Evolutionary conservation across 2,113 vertebrate species (phyloP).

Genomic region (Zootoca vivipara): DNA sequence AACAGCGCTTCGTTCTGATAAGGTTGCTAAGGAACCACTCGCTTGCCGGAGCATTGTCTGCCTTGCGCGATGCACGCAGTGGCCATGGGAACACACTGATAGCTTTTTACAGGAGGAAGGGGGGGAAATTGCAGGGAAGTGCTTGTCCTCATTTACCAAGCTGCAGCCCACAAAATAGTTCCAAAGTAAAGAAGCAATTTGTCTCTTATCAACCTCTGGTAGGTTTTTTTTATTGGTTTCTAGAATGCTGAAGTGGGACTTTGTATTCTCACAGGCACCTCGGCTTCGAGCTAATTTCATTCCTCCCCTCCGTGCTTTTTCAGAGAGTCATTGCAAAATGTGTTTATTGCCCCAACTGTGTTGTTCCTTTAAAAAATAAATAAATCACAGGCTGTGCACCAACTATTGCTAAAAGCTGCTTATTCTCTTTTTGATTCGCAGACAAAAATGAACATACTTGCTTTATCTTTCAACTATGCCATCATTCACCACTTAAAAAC

Average conservation of each 20-base stretch:
- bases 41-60: constrained; percentile 42
- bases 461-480: not conserved
- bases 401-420: constrained; percentile 51
- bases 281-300: constrained; percentile 33
- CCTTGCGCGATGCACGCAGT: constrained; percentile 46
- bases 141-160: not conserved
- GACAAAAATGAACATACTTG: constrained; percentile 21
- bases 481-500: not conserved
- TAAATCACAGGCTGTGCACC: constrained; percentile 9
- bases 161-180: not conserved
- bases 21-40: constrained; percentile 62
- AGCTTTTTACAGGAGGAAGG: constrained; percentile 27
- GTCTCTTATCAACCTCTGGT: not conserved
- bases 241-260: not conserved
- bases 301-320: constrained; percentile 34
- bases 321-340: constrained; percentile 62
- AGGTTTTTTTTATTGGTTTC: constrained; percentile 9
- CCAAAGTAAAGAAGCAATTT: constrained; percentile 43
- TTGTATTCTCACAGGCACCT: constrained; percentile 7
- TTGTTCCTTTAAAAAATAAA: constrained; percentile 23
- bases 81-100: constrained; percentile 68
- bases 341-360: constrained; percentile 33
- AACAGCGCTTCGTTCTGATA: constrained; percentile 25
- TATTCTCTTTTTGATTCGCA: constrained; percentile 50
- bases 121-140: constrained; percentile 34